Conservation (phyloP, 1,140 invertebrate species). For the Apis cerana region DNA sequence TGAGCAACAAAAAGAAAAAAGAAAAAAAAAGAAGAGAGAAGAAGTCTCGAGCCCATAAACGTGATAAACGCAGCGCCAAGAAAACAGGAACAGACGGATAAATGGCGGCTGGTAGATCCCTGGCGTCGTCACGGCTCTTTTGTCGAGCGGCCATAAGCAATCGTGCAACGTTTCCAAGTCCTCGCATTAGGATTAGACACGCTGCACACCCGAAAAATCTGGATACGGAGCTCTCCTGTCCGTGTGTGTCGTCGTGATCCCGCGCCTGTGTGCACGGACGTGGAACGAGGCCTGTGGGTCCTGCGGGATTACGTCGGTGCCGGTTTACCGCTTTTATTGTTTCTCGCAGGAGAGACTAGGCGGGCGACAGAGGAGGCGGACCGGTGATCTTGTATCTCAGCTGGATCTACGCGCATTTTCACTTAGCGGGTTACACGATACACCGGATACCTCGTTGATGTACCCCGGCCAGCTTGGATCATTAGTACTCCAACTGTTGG, state of each 20-base stretch:
- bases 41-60: no score
- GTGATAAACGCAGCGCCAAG: no score
- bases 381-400: constrained; percentile 67
- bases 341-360: constrained; percentile 22
- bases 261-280: neutral
- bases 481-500: constrained; percentile 75
- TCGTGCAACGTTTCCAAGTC: constrained; percentile 21
- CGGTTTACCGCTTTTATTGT: constrained; percentile 55
- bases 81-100: neutral
- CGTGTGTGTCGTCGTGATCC: neutral
- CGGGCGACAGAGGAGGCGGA: neutral
- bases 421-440: constrained; percentile 79
- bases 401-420: constrained; percentile 79
- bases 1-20: no score
- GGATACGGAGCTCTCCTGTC: neutral
- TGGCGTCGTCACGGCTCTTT: constrained; percentile 30
- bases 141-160: constrained; percentile 20
- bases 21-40: no score
- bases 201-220: constrained; percentile 9
- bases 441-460: constrained; percentile 61
- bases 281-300: constrained; percentile 28
- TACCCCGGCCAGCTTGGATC: constrained; percentile 67
- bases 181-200: constrained; percentile 52
- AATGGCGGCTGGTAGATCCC: constrained; percentile 28
- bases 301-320: constrained; percentile 49